These are phyloP conservation scores for Strix aluco DNA, from an alignment of 2,113 vertebrate species.

Conservation along the genomic window DNA sequence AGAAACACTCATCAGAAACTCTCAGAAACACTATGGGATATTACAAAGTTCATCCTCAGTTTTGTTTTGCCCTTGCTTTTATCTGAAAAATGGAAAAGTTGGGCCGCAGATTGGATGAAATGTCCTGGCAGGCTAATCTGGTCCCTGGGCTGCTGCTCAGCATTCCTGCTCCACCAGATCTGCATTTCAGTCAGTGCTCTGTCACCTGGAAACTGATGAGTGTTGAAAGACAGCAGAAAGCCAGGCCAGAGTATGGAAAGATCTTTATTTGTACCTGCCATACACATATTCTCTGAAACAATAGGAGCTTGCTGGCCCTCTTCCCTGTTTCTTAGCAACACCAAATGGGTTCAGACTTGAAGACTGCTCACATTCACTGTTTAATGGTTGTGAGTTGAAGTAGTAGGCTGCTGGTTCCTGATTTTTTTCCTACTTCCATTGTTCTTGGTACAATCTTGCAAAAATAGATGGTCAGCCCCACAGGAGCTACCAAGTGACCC, in stretches of 20 bases:
- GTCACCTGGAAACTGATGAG: background rate
- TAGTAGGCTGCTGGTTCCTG: background rate
- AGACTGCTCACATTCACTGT: background rate
- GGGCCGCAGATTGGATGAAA: background rate
- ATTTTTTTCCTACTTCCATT: background rate
- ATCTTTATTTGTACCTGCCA: background rate
- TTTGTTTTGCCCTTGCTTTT: background rate
- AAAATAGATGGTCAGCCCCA: background rate
- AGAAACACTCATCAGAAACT: too few relatives aligned
- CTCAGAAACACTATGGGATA: background rate
- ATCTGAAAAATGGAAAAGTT: background rate
- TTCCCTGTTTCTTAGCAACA: background rate
- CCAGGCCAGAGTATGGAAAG: background rate
- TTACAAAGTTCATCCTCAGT: background rate
- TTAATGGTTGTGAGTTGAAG: background rate
- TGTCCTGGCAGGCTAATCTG: background rate
- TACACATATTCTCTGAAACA: background rate
- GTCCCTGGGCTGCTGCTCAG: background rate
- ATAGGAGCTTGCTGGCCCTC: background rate
- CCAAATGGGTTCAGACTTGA: background rate
- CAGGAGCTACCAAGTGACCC: background rate
- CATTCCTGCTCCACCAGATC: background rate
- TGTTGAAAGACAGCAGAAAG: background rate
- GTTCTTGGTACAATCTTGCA: background rate
- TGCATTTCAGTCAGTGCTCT: background rate